Conservation (phyloP, 2,797 vertebrate genomes). For the Pteronotus mesoamericanus region DNA sequence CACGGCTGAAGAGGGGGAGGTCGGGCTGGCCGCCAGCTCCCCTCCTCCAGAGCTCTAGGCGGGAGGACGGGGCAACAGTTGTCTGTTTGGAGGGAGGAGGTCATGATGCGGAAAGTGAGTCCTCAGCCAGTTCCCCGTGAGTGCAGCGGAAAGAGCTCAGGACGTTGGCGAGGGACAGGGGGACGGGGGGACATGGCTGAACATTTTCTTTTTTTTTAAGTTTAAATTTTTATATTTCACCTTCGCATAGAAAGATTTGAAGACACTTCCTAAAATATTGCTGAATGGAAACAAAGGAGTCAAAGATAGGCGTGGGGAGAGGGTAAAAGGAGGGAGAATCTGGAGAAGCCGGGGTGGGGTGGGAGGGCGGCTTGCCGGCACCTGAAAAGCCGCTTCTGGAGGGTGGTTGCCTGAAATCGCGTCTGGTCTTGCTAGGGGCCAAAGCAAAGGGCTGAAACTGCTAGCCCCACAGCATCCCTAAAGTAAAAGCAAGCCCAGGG, state of each 20-base stretch:
- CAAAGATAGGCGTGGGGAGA: not conserved
- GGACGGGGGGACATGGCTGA: fast-evolving
- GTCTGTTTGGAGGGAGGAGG: not conserved
- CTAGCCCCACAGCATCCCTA: fast-evolving
- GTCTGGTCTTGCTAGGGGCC: not conserved
- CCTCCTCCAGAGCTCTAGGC: not conserved
- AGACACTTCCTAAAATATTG: not conserved
- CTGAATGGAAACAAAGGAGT: not conserved
- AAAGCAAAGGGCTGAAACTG: not conserved
- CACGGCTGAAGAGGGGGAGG: fast-evolving
- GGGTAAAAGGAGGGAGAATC: not conserved
- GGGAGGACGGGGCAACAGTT: not conserved
- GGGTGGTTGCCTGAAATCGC: not conserved
- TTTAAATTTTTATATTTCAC: not conserved
- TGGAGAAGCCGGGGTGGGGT: fast-evolving
- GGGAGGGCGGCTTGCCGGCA: fast-evolving
- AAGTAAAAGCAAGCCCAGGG: not conserved
- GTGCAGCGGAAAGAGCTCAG: not conserved
- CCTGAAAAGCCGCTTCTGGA: not conserved
- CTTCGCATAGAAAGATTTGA: not conserved
- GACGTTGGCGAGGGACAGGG: not conserved
- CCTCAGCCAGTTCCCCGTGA: not conserved
- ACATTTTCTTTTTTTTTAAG: no score
- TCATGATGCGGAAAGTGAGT: not conserved
- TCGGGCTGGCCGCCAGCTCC: no score